phyloP scores from a whole-genome alignment of 1,140 invertebrate species.

The Cotesia typhae region DNA sequence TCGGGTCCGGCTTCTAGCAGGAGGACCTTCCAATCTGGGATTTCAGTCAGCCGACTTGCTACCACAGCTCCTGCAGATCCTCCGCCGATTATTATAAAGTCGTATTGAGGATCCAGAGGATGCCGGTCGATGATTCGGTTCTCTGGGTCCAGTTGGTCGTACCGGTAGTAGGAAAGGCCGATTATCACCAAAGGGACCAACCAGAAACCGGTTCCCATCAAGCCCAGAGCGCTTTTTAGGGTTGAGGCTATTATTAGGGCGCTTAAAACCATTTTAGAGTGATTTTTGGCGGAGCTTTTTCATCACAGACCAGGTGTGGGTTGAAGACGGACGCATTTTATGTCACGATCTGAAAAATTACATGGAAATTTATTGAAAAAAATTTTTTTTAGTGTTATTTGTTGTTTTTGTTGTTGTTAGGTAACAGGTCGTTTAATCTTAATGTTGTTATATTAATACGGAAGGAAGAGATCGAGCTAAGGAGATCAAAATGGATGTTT shows the following conservation, averaged over 20 bases:
- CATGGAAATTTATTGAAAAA: too few species aligned
- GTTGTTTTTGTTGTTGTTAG: conserved; percentile 7
- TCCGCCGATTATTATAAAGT: conserved; percentile 88
- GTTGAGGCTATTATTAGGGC: conserved; percentile 78
- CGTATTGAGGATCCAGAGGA: conserved; percentile 74
- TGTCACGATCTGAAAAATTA: not conserved
- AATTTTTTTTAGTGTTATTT: not conserved
- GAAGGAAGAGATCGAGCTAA: not conserved
- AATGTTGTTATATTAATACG: too few species aligned
- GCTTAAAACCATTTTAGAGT: conserved; percentile 73
- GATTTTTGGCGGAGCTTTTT: conserved; percentile 32
- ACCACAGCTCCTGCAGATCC: conserved; percentile 94
- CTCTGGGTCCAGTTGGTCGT: conserved; percentile 83
- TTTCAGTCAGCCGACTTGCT: conserved; percentile 87
- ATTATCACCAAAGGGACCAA: conserved; percentile 82
- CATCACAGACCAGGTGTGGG: not conserved
- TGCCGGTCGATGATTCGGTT: conserved; percentile 71
- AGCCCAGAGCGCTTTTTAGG: conserved; percentile 76
- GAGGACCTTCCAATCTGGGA: conserved; percentile 81
- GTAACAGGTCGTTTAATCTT: not conserved
- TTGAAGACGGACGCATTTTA: conserved; percentile 6
- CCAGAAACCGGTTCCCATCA: conserved; percentile 80
- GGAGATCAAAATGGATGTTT: not conserved
- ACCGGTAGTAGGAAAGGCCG: conserved; percentile 82
- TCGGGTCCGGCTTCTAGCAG: conserved; percentile 92